Base-by-base conservation (phyloP, 2,888 invertebrate genomes). In the Sisyra terminalis region DNA sequence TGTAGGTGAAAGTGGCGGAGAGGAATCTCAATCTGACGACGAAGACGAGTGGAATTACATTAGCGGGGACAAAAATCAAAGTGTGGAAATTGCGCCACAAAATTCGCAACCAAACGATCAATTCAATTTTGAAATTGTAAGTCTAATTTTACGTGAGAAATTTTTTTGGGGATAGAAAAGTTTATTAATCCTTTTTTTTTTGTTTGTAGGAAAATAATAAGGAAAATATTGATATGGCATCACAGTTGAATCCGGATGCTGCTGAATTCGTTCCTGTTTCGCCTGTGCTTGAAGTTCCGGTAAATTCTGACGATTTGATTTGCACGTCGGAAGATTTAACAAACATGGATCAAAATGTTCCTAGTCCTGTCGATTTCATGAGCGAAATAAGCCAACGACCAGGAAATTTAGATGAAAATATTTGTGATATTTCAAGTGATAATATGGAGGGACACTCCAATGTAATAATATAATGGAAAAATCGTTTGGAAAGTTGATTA, bases 31-130 rank as follows among this genome's bases (percentile, higher is more conserved):
- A 51, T 79, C 81, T 51, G 85, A 85, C 65, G 86, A 85, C 75
- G 85, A 85, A 65, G 86, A 85, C 75, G 87, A 86, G 78, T 86
- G 84, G 85, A 84, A 86, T 61, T 87, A 84, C 60, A 77, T 73
- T 61, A 74, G 75, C 57, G 74, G 75, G 52, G 78, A 76, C 55
- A 67, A 68, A 45, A 70, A 73, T 51, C 73, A 75, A 58, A 74
- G 72, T 56, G 71, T 72, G 53, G 69, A 24, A 24, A 24, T 24
- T 24, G 5, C 24, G 24, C 65, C 62, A 49, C 67, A 55, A 64
- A 67, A 69, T 48, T 56, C 57, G 48, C 51, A 49, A 47, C 52
- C 54, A 51, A 55, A 55, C 48, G 46, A 42, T 13, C 24, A 24
- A 24, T 24, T 24, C 24, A 24, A 24, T 24, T 11, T 11, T 10